Percentiles rank a stretch among this genome's conserved stretches.
phyloP scores from a whole-genome alignment of 2,113 vertebrate species.

The Fregata magnificens region DNA sequence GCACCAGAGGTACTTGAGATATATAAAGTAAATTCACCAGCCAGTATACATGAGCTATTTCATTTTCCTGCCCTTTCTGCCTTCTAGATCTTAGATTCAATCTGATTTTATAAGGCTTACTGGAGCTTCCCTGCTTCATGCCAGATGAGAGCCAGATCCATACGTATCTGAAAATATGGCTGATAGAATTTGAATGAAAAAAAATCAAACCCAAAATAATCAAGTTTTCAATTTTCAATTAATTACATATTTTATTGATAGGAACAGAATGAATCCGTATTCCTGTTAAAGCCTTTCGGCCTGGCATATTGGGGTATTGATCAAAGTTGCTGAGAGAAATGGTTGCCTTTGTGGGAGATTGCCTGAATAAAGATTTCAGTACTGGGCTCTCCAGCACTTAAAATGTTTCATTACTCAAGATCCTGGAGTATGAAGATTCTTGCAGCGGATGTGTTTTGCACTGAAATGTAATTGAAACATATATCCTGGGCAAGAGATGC shows the following conservation, averaged over 20 bases:
- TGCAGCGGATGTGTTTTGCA: conserved; percentile 20
- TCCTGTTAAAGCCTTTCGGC: neutral
- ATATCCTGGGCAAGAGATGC: conserved; percentile 30
- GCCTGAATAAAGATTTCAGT: conserved; percentile 55
- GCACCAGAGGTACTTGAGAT: neutral
- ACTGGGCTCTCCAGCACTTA: conserved; percentile 14
- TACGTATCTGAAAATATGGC: neutral
- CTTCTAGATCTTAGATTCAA: neutral
- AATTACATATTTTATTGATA: conserved; percentile 56
- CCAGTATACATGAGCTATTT: neutral
- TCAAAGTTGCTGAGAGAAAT: conserved; percentile 42
- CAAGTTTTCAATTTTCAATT: conserved; percentile 42
- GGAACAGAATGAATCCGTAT: conserved; percentile 18
- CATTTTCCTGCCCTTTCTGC: neutral
- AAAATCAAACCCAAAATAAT: conserved; percentile 16
- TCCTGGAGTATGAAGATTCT: conserved; percentile 52
- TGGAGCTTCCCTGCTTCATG: neutral
- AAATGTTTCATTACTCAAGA: conserved; percentile 60
- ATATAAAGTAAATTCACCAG: neutral
- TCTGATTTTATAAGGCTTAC: neutral
- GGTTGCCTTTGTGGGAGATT: conserved; percentile 44
- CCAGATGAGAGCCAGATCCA: neutral
- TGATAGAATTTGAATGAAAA: neutral
- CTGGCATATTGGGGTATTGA: conserved; percentile 52
- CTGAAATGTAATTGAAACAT: conserved; percentile 61